Percentiles rank a stretch among this genome's conserved stretches.
Conservation (phyloP, 2,797 vertebrate species). For the Mico argentatus region DNA sequence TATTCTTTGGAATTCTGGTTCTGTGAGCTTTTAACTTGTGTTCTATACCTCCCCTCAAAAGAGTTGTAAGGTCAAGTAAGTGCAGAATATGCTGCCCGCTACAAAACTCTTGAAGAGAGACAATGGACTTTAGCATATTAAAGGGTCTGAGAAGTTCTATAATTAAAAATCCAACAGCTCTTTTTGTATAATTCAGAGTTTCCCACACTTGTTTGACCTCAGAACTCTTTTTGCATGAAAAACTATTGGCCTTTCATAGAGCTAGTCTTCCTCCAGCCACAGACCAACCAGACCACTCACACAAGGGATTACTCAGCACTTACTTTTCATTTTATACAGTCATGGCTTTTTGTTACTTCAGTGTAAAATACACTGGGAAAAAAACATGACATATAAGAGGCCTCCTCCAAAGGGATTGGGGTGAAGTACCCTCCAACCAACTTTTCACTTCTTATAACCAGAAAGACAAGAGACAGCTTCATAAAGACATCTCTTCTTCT, state of each 20-base stretch:
- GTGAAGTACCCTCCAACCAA: neutral
- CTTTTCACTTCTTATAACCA: neutral
- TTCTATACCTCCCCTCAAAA: neutral
- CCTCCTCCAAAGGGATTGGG: neutral
- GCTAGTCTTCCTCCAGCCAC: neutral
- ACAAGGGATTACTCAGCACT: neutral
- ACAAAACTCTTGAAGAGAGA: neutral
- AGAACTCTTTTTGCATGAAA: constrained; percentile 16
- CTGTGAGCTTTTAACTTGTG: neutral
- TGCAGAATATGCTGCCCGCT: neutral
- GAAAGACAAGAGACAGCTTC: neutral
- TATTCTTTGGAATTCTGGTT: neutral
- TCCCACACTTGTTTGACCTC: neutral
- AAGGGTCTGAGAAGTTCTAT: constrained; percentile 25
- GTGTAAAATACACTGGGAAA: neutral
- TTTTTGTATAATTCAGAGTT: neutral
- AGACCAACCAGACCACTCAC: neutral
- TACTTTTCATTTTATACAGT: neutral
- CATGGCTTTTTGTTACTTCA: neutral
- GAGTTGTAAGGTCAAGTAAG: neutral
- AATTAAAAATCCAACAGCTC: neutral
- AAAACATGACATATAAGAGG: neutral
- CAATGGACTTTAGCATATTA: neutral
- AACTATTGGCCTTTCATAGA: neutral
- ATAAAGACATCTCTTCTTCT: neutral